These are phyloP conservation scores for Montipora capitata DNA, from an alignment of 92 coral and sea anemone genomes.

Conservation along the genomic window DNA sequence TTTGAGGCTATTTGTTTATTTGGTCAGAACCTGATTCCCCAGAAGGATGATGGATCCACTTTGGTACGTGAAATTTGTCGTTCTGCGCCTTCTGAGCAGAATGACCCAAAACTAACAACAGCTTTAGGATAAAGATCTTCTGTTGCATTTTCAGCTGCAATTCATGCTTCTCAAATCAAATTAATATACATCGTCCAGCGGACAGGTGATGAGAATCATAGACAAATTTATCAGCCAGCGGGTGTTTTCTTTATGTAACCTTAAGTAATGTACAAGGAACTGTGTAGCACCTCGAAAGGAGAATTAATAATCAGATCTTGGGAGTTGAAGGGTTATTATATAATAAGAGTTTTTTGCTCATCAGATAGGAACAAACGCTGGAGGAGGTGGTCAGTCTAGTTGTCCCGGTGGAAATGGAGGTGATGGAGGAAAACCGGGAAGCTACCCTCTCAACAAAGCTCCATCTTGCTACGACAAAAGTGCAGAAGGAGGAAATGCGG, in stretches of 20 bases:
- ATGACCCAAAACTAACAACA: not conserved
- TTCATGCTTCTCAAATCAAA: not conserved
- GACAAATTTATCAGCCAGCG: not conserved
- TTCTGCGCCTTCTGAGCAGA: not conserved
- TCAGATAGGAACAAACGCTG: slow-evolving; percentile 52
- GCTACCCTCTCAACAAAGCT: slow-evolving; percentile 15
- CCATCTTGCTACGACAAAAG: slow-evolving; percentile 31
- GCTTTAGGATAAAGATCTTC: not conserved
- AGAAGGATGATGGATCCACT: not conserved
- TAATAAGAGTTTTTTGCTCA: not conserved
- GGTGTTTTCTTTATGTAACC: not conserved
- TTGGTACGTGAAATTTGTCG: not conserved
- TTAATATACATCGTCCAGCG: not conserved
- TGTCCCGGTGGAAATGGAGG: slow-evolving; percentile 68
- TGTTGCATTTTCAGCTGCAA: not conserved
- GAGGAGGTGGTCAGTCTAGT: slow-evolving; percentile 62
- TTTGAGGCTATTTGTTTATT: not conserved
- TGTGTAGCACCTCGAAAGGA: no score
- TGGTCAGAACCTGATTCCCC: not conserved
- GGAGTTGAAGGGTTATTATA: not conserved
- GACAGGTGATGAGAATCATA: not conserved
- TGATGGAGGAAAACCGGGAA: slow-evolving; percentile 42
- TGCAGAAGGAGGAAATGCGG: slow-evolving; percentile 54
- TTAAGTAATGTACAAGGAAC: no score
- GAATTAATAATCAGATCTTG: no score